These are phyloP conservation scores for Acanthococcus lagerstroemiae DNA, from an alignment of 2,888 invertebrate genomes.

Conservation along the genomic window DNA sequence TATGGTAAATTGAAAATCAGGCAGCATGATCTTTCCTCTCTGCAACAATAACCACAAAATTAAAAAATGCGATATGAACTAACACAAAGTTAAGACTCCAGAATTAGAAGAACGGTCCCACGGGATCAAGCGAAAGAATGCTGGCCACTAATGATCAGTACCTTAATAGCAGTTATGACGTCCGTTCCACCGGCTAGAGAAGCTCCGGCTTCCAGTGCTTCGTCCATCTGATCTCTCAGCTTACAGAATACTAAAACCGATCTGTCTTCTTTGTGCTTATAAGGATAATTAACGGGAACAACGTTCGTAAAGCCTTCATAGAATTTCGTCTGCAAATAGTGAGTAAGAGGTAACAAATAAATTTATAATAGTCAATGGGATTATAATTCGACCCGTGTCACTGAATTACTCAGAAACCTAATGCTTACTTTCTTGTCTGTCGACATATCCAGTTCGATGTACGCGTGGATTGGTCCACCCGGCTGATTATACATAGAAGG, in stretches of 20 bases:
- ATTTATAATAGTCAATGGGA: too few species aligned
- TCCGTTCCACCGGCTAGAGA: constrained; percentile 60
- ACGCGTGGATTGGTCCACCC: constrained; percentile 56
- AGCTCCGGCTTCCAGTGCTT: constrained; percentile 61
- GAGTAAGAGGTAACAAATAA: constrained; percentile 11
- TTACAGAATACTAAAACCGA: constrained; percentile 66
- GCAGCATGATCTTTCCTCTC: constrained; percentile 54
- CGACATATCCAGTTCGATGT: constrained; percentile 71
- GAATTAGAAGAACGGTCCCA: too few species aligned
- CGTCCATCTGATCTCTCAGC: constrained; percentile 49
- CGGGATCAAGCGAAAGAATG: too few species aligned
- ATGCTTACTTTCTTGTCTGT: constrained; percentile 50
- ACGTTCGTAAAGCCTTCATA: constrained; percentile 59
- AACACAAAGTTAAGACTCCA: too few species aligned
- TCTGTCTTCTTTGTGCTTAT: constrained; percentile 57
- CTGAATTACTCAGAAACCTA: too few species aligned
- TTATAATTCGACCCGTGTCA: too few species aligned
- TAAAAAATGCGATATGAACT: neutral
- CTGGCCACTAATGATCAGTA: constrained; percentile 39
- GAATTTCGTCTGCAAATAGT: constrained; percentile 50
- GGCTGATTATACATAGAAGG: constrained; percentile 71
- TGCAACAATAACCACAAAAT: constrained; percentile 41
- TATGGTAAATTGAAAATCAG: constrained; percentile 62
- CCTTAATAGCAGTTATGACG: constrained; percentile 64
- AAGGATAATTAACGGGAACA: constrained; percentile 56